Base-by-base conservation (phyloP, 2,113 vertebrate genomes). In the Eptesicus fuscus region DNA sequence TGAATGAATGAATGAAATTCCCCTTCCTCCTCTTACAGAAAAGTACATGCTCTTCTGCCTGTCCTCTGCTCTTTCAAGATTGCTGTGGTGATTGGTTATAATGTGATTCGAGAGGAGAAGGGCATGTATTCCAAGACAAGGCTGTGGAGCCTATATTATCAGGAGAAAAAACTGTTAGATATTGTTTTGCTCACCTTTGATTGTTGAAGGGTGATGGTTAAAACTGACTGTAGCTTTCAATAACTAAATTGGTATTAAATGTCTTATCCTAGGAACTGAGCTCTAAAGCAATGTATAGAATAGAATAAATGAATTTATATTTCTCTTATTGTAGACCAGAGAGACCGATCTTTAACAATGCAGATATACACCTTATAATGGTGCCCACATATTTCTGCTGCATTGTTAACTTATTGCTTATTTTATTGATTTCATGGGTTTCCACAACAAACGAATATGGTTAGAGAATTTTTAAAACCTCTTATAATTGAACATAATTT, bases 381-480 rank as follows among this genome's bases (percentile, higher is more conserved):
- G 53, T 92, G 44, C 13, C 35, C 23, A 53, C 17, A 32, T 83
- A 13, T 74, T 82, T 49, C 25, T 53, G 35, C 40, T 76, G 47
- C 65, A 37, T 78, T 22, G 7, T 82, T 61, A 90, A 90, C 30
- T 37, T 84, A 74, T 1, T 91, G 42, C 25, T 79, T 90, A 80
- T 90, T 94, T 83, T 71, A 74, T 67, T 80, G 53, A 25, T 90
- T 11, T 84, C 23, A n/a, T 80, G 32, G 53, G 35, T 61, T 96
- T 91, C 51, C 17, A 80, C 30, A 63, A 56, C 47, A 90, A 74
- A 93, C 9, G 4, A 87, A 82, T 79, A 18, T 80, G 28, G 9
- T 83, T 91, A 35, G 67, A 35, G 40, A 88, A 77, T 85, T 96
- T 93, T 73, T 77, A 77, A 67, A 84, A 17, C 61, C 47, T 77